These are phyloP conservation scores for Cryptomyrus ogoouensis DNA, from an alignment of 2,113 vertebrate species.

Conservation along the genomic window DNA sequence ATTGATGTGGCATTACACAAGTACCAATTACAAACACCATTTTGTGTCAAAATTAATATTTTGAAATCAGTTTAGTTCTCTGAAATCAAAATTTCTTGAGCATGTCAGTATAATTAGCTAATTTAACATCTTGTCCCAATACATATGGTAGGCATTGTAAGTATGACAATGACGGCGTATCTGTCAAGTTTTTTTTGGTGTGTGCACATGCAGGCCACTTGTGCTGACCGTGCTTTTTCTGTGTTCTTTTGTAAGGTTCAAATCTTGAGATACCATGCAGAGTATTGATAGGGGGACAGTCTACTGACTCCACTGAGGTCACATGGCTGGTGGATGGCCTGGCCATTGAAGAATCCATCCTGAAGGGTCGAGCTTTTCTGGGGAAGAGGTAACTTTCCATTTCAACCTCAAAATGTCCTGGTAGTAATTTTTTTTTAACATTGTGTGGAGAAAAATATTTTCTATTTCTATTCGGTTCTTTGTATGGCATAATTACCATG, in stretches of 20 bases:
- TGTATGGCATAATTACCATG: constrained; percentile 48
- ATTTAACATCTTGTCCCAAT: not conserved
- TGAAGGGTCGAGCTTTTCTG: constrained; percentile 40
- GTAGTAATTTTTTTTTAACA: not conserved
- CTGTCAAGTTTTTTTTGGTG: not conserved
- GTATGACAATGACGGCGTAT: not conserved
- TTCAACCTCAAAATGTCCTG: not conserved
- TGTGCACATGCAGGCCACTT: not conserved
- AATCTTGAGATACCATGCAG: constrained; percentile 49
- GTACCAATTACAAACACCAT: not conserved
- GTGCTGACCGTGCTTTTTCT: not conserved
- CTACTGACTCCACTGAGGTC: constrained; percentile 41
- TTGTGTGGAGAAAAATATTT: not conserved
- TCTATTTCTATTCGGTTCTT: not conserved
- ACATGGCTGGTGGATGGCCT: constrained; percentile 53
- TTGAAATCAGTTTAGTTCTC: not conserved
- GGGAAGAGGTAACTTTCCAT: constrained; percentile 40
- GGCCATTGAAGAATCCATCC: constrained; percentile 45
- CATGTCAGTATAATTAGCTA: not conserved
- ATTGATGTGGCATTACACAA: not conserved
- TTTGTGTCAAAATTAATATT: not conserved
- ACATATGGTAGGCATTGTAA: not conserved
- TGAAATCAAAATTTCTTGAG: not conserved
- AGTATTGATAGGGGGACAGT: constrained; percentile 41
- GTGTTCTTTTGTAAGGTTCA: constrained; percentile 41